A percentile compares a stretch with the other conserved stretches of the same genome.
Conservation (phyloP, 2,888 invertebrate genomes). For the Drosophila hamatofila region DNA sequence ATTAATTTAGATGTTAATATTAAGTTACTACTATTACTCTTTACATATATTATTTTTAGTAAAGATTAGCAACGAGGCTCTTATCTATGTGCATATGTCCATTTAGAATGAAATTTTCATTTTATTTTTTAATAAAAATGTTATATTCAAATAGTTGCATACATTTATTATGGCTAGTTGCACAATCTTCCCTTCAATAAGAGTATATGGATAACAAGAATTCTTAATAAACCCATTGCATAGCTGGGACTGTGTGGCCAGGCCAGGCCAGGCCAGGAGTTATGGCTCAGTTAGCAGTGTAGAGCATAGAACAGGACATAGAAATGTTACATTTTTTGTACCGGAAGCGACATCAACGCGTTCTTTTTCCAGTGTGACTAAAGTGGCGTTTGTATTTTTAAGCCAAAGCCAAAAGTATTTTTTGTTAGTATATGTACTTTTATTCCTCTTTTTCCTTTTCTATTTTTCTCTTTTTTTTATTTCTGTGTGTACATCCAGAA, state of each 20-base stretch:
- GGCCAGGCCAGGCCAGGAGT: slow-evolving; percentile 9
- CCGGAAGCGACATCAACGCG: too few relatives aligned
- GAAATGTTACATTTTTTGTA: slow-evolving; percentile 56
- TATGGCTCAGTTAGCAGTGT: slow-evolving; percentile 27
- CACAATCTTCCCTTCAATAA: background rate
- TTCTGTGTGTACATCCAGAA: background rate
- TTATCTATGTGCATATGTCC: too few relatives aligned
- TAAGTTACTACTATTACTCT: too few relatives aligned
- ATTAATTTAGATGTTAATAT: too few relatives aligned
- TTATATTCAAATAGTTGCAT: background rate
- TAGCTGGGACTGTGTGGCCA: background rate
- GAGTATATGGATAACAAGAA: too few relatives aligned
- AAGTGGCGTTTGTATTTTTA: slow-evolving; percentile 43
- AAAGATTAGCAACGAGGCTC: too few relatives aligned
- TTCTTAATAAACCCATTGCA: background rate
- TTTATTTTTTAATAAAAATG: background rate
- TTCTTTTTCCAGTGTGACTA: slow-evolving; percentile 17
- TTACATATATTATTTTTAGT: too few relatives aligned
- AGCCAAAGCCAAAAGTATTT: slow-evolving; percentile 23
- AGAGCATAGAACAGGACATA: slow-evolving; percentile 28
- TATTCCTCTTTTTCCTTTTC: background rate
- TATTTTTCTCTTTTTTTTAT: background rate
- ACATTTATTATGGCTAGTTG: background rate
- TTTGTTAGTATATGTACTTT: slow-evolving; percentile 13
- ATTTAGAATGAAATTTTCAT: background rate